Percentiles rank a stretch among this genome's conserved stretches.
Evolutionary conservation across 2,113 vertebrate species (phyloP).

Genomic region (Tamias sibiricus): DNA sequence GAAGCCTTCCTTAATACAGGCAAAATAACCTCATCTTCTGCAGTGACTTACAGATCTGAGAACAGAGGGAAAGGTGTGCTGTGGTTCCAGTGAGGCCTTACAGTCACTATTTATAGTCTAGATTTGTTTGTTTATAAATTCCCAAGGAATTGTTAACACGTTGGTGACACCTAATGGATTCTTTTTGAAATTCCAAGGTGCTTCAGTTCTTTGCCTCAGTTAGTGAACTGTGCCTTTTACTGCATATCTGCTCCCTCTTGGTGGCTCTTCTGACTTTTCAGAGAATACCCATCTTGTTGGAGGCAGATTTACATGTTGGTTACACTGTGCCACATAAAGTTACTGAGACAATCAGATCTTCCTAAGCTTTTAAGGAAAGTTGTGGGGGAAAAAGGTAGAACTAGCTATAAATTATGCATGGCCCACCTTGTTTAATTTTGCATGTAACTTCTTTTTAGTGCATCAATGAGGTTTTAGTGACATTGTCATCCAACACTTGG

Average conservation of each 20-base stretch:
- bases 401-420: slow-evolving; percentile 82
- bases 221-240: slow-evolving; percentile 82
- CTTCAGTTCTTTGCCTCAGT: slow-evolving; percentile 81
- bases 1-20: slow-evolving; percentile 64
- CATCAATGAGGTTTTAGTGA: slow-evolving; percentile 81
- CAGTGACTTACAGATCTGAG: neutral
- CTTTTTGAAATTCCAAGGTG: slow-evolving; percentile 85
- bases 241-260: slow-evolving; percentile 52
- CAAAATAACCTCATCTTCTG: neutral
- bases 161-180: slow-evolving; percentile 87
- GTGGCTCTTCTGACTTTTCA: slow-evolving; percentile 22
- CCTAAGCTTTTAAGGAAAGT: slow-evolving; percentile 79
- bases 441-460: slow-evolving; percentile 82
- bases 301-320: slow-evolving; percentile 19
- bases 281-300: neutral
- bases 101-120: slow-evolving; percentile 50
- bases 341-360: slow-evolving; percentile 83
- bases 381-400: slow-evolving; percentile 57
- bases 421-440: slow-evolving; percentile 85
- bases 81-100: slow-evolving; percentile 58
- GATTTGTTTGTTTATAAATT: slow-evolving; percentile 81
- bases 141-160: slow-evolving; percentile 86
- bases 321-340: neutral
- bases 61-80: neutral
- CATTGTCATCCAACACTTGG: slow-evolving; percentile 78